Evolutionary conservation across 2,113 vertebrate species (phyloP).

Genomic region (Heterotilapia buettikoferi): DNA sequence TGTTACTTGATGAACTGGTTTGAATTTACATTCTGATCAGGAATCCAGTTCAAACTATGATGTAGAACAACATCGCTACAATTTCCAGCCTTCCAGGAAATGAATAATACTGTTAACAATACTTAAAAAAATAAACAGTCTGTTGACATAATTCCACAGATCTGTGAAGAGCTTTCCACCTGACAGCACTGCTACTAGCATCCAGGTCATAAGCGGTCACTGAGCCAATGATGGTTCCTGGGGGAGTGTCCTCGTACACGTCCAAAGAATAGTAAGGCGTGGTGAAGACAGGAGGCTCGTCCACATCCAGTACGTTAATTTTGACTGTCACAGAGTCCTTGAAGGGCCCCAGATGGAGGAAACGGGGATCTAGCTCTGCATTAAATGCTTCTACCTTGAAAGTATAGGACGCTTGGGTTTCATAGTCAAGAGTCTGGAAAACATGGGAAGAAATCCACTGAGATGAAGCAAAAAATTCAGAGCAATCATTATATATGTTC

Average conservation of each 20-base stretch:
- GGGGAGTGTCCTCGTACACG: conserved; percentile 83
- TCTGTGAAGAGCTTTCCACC: conserved; percentile 60
- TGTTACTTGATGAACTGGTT: neutral
- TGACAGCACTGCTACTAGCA: conserved; percentile 81
- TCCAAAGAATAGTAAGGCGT: conserved; percentile 81
- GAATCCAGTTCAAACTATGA: neutral
- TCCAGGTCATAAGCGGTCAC: conserved; percentile 90
- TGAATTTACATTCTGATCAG: neutral
- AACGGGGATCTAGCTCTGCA: conserved; percentile 79
- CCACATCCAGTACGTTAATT: conserved; percentile 84
- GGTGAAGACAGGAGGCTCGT: conserved; percentile 88
- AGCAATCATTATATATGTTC: rapidly evolving
- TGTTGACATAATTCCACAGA: neutral
- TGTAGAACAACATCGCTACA: neutral
- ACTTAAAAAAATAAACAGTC: neutral
- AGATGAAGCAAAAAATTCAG: neutral
- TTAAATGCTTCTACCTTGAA: conserved; percentile 90
- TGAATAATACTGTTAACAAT: neutral
- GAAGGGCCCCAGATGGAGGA: conserved; percentile 83
- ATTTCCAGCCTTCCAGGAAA: neutral
- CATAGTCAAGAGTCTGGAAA: conserved; percentile 83
- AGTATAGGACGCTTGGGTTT: conserved; percentile 85
- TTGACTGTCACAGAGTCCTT: conserved; percentile 88
- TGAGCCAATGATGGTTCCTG: conserved; percentile 83
- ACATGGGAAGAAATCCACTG: neutral